Base-by-base conservation (phyloP, 2,797 vertebrate genomes). In the Oreonectes daqikongensis region DNA sequence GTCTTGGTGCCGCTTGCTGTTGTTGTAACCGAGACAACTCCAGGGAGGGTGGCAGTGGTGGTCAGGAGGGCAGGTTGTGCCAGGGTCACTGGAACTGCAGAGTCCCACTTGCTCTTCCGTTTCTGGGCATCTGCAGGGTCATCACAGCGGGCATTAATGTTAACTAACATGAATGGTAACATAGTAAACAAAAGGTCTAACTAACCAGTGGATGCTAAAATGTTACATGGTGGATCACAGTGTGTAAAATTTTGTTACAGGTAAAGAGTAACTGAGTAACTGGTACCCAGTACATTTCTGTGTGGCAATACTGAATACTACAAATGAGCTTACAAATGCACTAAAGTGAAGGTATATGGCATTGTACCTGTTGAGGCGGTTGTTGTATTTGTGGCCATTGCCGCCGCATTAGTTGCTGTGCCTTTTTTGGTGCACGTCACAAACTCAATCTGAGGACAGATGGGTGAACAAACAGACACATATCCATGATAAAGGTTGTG, bases 101-200 rank as follows among this genome's bases (percentile, higher is more conserved):
- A 99, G 89, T 99, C 97, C 97, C 97, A 99, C 79, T 99, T 99
- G 89, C 97, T 99, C 89, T 98, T 99, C 85, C 97, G 95, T 92
- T 99, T 99, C 84, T 99, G 97, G 60, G 97, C 94, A 55, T 99
- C 97, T 95, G 93, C 75, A 75, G 79, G 69, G 0, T 35, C 59
- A 72, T 12, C 7, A 26, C 11, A 64, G 7, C n/a, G 4, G 9
- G 32, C 3, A 3, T 64, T 15, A 40, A 64, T n/a, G 1, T 40
- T 17, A 22, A 28, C 14, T 17, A 22, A 28, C 14, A 72, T 17
- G 10, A 46, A 46, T n/a, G 7, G 1, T 44, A 60, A 10, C 8
- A 48, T 32, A 60, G 26, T 15, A 11, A 46, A 8, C 28, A 60
- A 38, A 20, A 46, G 26, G 18, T n/a, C n/a, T n/a, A n/a, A 48